Base-by-base conservation (phyloP, 2,113 vertebrate species). In the Forbesichthys agassizii region DNA sequence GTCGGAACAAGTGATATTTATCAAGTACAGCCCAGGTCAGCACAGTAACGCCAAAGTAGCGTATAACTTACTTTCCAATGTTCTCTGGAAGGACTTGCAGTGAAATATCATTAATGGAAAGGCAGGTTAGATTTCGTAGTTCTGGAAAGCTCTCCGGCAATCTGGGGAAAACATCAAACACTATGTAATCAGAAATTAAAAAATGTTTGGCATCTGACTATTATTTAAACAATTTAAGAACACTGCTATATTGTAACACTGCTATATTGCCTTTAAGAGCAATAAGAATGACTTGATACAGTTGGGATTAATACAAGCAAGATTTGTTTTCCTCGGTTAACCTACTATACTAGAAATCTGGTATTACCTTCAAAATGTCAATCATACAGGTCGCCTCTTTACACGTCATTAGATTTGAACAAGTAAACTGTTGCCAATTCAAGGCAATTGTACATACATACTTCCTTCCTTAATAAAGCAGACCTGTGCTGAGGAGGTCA, bases 31-130 rank as follows among this genome's bases (percentile, higher is more conserved):
- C 4, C 36, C 36, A 27, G 27, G 27, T 27, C 27, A 27, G 27
- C 27, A 27, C 27, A 27, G 27, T 2, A 27, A 27, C 2, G 27
- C 27, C 1, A 27, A 27, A 27, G 27, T 27, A 27, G 27, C 2
- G 27, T 27, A 27, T 27, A 27, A 95, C 96, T 97, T 95, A 99
- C 98, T 98, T 99, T 88, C 98, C 98, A 88, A 99, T 96, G 91
- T 99, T 97, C 61, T 97, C 96, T 85, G 98, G 98, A 89, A 99
- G 95, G 75, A 86, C 90, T 86, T 98, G 96, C 79, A 99, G 89
- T 52, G 98, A 99, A 93, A 99, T 96, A 89, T 99, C 98, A 87
- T 99, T 99, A 88, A 98, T 95, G 85, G 98, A 98, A 87, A 99
- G 96, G 92, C 95, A 98, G 0, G 95, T 96, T 84, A 99, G 91